Evolutionary conservation across 2,888 invertebrate species (phyloP).

Genomic region (Drosophila hawaiiensis): DNA sequence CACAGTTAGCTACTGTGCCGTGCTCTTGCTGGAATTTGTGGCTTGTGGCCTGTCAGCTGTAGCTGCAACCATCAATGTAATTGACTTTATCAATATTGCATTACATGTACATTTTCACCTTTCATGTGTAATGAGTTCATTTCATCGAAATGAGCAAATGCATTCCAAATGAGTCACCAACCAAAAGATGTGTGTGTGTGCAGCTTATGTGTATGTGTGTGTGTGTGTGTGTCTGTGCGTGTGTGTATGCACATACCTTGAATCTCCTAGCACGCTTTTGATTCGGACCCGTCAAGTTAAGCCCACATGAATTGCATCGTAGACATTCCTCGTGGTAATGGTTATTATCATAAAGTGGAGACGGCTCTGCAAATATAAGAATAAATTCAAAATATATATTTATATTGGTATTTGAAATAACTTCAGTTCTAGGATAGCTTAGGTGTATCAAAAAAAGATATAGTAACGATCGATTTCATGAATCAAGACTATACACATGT

Average conservation of each 20-base stretch:
- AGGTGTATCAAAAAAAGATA: background rate
- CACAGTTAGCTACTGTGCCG: background rate
- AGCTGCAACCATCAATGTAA: slow-evolving; percentile 35
- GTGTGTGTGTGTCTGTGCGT: background rate
- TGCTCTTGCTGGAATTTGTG: background rate
- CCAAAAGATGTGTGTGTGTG: background rate
- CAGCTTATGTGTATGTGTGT: background rate
- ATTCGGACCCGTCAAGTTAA: slow-evolving; percentile 96
- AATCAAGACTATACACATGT: background rate
- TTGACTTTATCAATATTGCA: slow-evolving; percentile 39
- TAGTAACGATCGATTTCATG: background rate
- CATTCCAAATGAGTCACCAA: slow-evolving; percentile 60
- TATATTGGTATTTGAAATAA: background rate
- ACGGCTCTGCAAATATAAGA: slow-evolving; percentile 90
- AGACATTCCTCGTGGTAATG: slow-evolving; percentile 99
- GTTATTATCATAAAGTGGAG: slow-evolving; percentile 96
- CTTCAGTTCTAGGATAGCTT: fast-evolving
- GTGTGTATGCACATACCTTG: slow-evolving; percentile 84
- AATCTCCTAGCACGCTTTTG: slow-evolving; percentile 90
- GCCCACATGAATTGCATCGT: slow-evolving; percentile 97
- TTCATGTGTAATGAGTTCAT: slow-evolving; percentile 56
- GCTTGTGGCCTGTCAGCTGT: background rate
- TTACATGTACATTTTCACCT: slow-evolving; percentile 32
- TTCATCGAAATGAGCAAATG: slow-evolving; percentile 68
- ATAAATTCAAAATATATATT: slow-evolving; percentile 11